Conservation (phyloP, 2,113 vertebrate genomes). For the Pseudorectes ferrugineus region DNA sequence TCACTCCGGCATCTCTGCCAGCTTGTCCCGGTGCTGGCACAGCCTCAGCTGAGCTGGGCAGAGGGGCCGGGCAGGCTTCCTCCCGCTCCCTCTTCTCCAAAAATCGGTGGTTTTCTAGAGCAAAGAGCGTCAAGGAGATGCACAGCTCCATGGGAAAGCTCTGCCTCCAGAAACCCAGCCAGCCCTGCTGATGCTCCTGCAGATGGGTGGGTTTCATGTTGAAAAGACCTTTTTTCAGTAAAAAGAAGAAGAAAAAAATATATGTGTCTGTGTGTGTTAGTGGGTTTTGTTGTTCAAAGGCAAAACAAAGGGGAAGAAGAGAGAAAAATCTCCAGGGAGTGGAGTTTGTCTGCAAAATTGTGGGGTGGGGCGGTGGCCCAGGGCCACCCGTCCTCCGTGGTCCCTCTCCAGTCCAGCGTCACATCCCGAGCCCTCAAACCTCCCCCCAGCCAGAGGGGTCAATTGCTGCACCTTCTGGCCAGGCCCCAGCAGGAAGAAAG, state of each 20-base stretch:
- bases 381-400: rapidly evolving
- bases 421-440: neutral
- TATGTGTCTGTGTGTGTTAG: rapidly evolving
- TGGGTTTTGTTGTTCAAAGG: neutral
- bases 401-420: rapidly evolving
- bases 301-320: neutral
- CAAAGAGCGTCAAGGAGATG: rapidly evolving
- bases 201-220: neutral
- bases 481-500: neutral
- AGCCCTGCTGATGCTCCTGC: neutral
- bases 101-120: neutral
- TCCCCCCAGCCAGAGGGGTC: neutral
- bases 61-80: neutral
- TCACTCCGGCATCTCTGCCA: neutral
- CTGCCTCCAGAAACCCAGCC: neutral
- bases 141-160: neutral
- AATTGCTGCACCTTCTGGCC: neutral
- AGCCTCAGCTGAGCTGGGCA: neutral
- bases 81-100: rapidly evolving
- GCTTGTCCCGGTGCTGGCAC: neutral
- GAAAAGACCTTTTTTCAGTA: rapidly evolving
- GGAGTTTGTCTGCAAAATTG: neutral
- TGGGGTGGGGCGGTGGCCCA: rapidly evolving
- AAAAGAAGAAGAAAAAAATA: neutral
- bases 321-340: neutral